Evolutionary conservation across 2,113 vertebrate species (phyloP).

Genomic region (Agelaius tricolor): DNA sequence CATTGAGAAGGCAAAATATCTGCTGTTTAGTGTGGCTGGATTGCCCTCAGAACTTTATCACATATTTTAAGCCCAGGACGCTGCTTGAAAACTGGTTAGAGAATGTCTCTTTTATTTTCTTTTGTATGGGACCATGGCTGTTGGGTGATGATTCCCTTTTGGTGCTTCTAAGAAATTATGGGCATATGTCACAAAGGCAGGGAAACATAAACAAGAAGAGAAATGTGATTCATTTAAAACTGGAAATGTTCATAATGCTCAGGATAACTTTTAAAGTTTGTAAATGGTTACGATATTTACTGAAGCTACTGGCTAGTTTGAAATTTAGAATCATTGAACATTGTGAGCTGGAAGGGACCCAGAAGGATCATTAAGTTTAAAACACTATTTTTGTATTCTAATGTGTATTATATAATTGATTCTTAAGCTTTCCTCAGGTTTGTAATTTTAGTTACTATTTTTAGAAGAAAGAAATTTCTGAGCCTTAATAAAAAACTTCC

Average conservation of each 20-base stretch:
- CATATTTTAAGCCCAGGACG: not conserved
- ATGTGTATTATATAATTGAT: not conserved
- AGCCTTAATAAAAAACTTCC: not conserved
- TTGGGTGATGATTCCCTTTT: not conserved
- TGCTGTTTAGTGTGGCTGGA: not conserved
- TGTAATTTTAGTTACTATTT: not conserved
- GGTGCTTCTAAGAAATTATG: not conserved
- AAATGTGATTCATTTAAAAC: not conserved
- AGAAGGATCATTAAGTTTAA: not conserved
- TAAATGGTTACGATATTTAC: fast-evolving
- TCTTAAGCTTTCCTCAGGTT: not conserved
- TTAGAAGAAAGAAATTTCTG: not conserved
- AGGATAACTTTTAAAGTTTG: not conserved
- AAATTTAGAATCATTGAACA: not conserved
- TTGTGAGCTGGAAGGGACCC: not conserved
- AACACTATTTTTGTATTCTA: not conserved
- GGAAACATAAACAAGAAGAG: not conserved
- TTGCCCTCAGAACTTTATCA: not conserved
- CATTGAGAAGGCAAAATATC: not conserved
- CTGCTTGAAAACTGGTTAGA: not conserved
- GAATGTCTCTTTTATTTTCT: not conserved
- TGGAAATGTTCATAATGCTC: fast-evolving
- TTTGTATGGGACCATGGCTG: not conserved
- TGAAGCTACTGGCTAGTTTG: not conserved
- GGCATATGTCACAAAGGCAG: not conserved